Base-by-base conservation (phyloP, 2,113 vertebrate species). In the Cynopterus brachyotis region DNA sequence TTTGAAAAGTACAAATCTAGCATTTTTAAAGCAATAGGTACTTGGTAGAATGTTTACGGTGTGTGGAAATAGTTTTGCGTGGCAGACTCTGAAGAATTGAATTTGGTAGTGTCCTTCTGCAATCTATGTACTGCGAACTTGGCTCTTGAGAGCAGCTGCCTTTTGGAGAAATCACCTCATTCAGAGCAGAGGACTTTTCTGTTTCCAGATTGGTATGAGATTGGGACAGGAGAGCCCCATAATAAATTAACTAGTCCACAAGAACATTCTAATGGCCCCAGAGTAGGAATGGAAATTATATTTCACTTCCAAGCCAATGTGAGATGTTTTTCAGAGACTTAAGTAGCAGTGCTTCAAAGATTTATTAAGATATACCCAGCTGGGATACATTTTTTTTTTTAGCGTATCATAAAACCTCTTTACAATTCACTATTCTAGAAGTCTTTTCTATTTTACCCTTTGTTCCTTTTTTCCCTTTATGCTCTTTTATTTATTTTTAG, bases 241-340 rank as follows among this genome's bases (percentile, higher is more conserved):
- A 84, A 95, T 95, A 24, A 70, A 59, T 92, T 73, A 96, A 89
- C n/a, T 73, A 26, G 84, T 82, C 40, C 32, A 0, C 28, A 24
- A 73, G 83, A 94, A 79, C 70, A 72, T 81, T 2, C 40, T 11
- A 47, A 72, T 12, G 45, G 10, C 75, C 67, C 8, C 20, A 35
- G 66, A 2, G 87, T 76, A 92, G 70, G 47, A 84, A 87, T 6
- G 79, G 87, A 83, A 92, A 90, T 97, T 88, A 92, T 80, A 73
- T 69, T 90, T 96, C n/a, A 78, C 89, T 90, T 89, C 69, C 13
- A 92, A 87, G 92, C 42, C 59, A 35, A 93, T 72, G 72, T 81
- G 26, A 57, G 79, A 76, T 97, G 81, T 94, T 94, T 97, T 60
- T 90, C 87, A 91, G 92, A 85, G 70, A 96, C 84, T 83, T 90